Evolutionary conservation across 1,140 invertebrate genomes (phyloP).

Genomic region (Drosophila persimilis): DNA sequence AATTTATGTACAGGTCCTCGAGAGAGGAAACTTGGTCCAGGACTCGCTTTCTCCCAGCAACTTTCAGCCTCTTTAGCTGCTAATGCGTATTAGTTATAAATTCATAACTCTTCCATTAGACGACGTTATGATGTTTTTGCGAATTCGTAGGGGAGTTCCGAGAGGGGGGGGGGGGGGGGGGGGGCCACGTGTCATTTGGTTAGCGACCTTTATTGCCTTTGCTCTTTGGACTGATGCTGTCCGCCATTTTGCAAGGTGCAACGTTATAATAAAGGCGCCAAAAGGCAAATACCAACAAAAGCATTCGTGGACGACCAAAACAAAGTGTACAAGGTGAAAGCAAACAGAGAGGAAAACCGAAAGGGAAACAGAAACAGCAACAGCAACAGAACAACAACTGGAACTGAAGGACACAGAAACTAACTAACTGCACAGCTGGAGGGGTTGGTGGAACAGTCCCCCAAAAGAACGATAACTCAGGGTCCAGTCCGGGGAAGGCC

Average conservation of each 20-base stretch:
- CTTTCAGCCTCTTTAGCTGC: conserved; percentile 2
- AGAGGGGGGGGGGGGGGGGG: neutral
- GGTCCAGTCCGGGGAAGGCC: conserved; percentile 40
- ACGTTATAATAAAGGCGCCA: conserved; percentile 74
- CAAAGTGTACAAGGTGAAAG: conserved; percentile 47
- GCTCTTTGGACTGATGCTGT: conserved; percentile 6
- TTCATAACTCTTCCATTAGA: conserved; percentile 75
- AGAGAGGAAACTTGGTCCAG: no score
- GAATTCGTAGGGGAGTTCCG: neutral
- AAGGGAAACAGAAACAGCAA: conserved; percentile 37
- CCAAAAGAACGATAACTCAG: conserved; percentile 61
- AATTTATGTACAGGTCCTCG: conserved; percentile 62
- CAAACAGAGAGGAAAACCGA: conserved; percentile 44
- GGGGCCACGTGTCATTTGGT: conserved; percentile 31
- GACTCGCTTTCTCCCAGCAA: neutral
- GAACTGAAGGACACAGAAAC: conserved; percentile 70
- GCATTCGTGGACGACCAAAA: conserved; percentile 41
- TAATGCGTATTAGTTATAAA: conserved; percentile 74
- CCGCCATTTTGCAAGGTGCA: conserved; percentile 53
- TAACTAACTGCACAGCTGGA: conserved; percentile 65
- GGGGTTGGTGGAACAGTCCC: neutral
- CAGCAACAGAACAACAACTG: conserved; percentile 17
- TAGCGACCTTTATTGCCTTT: conserved; percentile 20
- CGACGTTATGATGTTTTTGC: neutral
- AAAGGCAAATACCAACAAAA: conserved; percentile 75